Conservation (phyloP, 2,888 invertebrate genomes). For the Agrilus mali region DNA sequence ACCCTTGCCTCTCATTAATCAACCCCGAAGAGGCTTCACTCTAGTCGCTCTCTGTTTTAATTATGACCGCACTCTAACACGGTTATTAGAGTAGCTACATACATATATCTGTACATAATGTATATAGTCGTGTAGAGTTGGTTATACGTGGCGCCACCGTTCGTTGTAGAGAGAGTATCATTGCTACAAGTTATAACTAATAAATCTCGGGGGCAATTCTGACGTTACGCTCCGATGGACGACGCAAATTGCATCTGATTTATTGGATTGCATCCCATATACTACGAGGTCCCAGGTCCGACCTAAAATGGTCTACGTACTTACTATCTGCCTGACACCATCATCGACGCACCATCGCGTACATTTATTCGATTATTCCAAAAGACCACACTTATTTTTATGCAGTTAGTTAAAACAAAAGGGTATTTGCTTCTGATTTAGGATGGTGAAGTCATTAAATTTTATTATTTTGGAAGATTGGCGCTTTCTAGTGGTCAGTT, state of each 20-base stretch:
- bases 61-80: slow-evolving; percentile 21
- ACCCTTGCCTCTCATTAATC: slow-evolving; percentile 25
- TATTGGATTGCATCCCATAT: slow-evolving; percentile 19
- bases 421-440: no score
- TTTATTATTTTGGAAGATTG: no score
- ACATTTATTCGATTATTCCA: no score
- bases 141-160: no score
- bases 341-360: no score
- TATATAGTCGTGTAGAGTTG: no score
- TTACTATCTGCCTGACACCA: no score
- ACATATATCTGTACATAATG: neutral
- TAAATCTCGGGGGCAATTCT: slow-evolving; percentile 27
- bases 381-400: no score
- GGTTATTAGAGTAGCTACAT: neutral
- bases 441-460: no score
- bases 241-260: slow-evolving; percentile 27
- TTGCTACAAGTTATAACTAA: slow-evolving; percentile 25
- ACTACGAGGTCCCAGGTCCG: neutral
- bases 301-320: neutral
- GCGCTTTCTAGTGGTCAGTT: no score
- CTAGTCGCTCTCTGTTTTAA: slow-evolving; percentile 20
- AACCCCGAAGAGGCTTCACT: slow-evolving; percentile 20
- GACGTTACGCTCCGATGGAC: slow-evolving; percentile 23
- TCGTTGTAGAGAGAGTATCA: slow-evolving; percentile 9
- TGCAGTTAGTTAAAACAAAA: no score